Evolutionary conservation across 2,888 invertebrate species (phyloP).

Genomic region (Protodeltote pygarga): DNA sequence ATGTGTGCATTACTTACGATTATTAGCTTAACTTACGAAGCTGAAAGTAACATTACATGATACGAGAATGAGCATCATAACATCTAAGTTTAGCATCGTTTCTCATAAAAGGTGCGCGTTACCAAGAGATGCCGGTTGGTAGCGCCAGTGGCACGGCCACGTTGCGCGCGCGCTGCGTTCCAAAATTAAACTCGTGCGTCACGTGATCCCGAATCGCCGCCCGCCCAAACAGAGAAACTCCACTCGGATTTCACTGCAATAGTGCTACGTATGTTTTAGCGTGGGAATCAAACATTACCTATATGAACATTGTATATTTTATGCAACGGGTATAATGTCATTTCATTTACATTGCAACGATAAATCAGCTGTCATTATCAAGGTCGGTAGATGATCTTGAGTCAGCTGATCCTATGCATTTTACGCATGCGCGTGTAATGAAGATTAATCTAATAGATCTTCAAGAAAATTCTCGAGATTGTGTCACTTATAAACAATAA

Average conservation of each 20-base stretch:
- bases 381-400: conserved; percentile 67
- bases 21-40: conserved; percentile 10
- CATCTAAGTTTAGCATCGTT: conserved; percentile 80
- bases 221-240: conserved; percentile 87
- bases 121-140: conserved; percentile 69
- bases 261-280: conserved; percentile 60
- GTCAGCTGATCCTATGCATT: conserved; percentile 56
- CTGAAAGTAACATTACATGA: conserved; percentile 51
- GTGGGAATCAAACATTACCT: conserved; percentile 46
- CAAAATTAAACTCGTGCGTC: conserved; percentile 80
- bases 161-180: conserved; percentile 79
- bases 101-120: conserved; percentile 83
- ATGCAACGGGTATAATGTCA: conserved; percentile 42
- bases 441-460: conserved; percentile 16
- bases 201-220: conserved; percentile 79
- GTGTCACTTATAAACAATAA: background rate
- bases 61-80: conserved; percentile 59
- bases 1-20: conserved; percentile 5
- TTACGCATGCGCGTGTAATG: conserved; percentile 24
- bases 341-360: conserved; percentile 44
- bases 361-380: conserved; percentile 72
- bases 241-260: conserved; percentile 81
- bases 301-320: conserved; percentile 32
- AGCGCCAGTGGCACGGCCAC: conserved; percentile 70
- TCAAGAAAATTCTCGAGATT: conserved; percentile 5